Base-by-base conservation (phyloP, 2,113 vertebrate species). In the Dasyornis broadbenti region DNA sequence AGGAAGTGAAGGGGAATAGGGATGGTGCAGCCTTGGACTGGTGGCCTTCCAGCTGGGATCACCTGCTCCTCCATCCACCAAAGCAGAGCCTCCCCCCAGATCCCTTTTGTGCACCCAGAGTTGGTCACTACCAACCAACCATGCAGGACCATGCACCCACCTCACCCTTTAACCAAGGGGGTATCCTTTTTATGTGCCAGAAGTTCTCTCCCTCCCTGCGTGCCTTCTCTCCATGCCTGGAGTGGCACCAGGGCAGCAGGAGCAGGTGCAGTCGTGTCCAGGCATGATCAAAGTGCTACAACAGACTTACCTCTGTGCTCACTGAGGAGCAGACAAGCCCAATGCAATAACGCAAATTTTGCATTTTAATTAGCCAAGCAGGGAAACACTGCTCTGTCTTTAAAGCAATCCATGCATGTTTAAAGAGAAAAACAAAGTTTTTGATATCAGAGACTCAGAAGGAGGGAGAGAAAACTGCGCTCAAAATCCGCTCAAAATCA, bases 291-390 rank as follows among this genome's bases (percentile, higher is more conserved):
- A 69, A 94, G 70, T 0, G 1, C 59, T 63, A 5, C 22, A 60
- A 2, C 3, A 7, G 73, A 91, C 49, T 73, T 87, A 52, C 65
- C 84, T 66, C 70, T 22, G n/a, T 2, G 40, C 68, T 47, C 45
- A 8, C 42, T 39, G 77, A 72, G 82, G 40, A 53, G 30, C 40
- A 91, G 93, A 44, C 71, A 75, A 76, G 22, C 45, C 59, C 60
- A 28, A 9, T 39, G 56, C 85, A 64, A 0, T 0, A 86, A 77
- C 2, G 0, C 60, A 75, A 39, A 70, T 65, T 60, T 65, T 15
- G 24, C n/a, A n/a, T n/a, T 95, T 83, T 78, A 90, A 96, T 88
- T 85, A 94, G 49, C 63, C 4, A 11, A 91, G 70, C 23, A 60
- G 45, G 37, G 31, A 52, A 87, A 60, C 0, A 1, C 21, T 5